Evolutionary conservation across 1,140 invertebrate genomes (phyloP), one percentile per base, ranked within the genome.

Genomic region (Heliconius congener): DNA sequence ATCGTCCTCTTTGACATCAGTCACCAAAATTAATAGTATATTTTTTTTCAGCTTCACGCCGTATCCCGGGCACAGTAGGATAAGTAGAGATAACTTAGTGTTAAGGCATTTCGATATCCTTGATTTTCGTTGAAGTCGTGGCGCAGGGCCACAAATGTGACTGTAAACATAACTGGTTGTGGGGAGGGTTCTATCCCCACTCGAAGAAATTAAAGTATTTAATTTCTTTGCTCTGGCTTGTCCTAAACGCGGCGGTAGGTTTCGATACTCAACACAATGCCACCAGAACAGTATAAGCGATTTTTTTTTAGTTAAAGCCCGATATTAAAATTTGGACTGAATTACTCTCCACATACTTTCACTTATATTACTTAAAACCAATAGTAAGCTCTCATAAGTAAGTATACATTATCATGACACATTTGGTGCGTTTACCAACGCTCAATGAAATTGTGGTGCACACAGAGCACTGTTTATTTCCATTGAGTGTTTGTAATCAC

Each of bases 401-500:
- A 66, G 60, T 16, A 66, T 66, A 11, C 30, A 66, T 30, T 66
- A 30, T 30, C 60, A 30, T 30, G 27, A 30, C 13, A 30, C 27
- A 30, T 66, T 66, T 30, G 23, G 60, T 27, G 27, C 23, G 23
- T 66, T 60, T 66, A 66, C 27, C 76, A 71, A 81, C 76, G 84
- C 81, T 88, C 83, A 87, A 88, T 87, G 85, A 86, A 81, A 84
- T 73, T 73, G 84, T 85, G 82, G 82, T 79, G 73, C 39, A 82
- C 83, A 78, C 85, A 86, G 84, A 87, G 88, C 89, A 88, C 82
- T 85, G 85, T 78, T 76, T 78, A 80, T 85, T 87, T 79, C 84
- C 86, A 89, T 86, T 87, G 85, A 90, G 86, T 81, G 83, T 85
- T 81, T 82, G 83, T 90, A 91, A 91, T 92, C 88, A 90, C 85